phyloP scores from a whole-genome alignment of 2,113 vertebrate species.

The Triplophysa siluroides region DNA sequence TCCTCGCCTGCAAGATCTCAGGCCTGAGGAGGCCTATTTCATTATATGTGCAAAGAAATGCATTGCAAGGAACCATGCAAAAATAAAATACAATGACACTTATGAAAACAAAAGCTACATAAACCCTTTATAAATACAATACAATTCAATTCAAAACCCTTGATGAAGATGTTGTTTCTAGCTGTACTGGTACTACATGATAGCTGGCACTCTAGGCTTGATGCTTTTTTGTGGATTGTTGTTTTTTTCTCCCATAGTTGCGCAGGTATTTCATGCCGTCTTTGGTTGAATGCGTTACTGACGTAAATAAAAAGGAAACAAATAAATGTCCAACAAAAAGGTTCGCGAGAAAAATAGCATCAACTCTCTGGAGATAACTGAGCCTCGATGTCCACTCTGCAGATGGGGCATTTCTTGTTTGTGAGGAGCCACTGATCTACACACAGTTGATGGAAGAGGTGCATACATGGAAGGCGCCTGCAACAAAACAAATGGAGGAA shows the following conservation, averaged over 20 bases:
- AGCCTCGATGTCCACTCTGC: constrained; percentile 99
- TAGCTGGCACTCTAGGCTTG: constrained; percentile 90
- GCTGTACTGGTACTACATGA: constrained; percentile 90
- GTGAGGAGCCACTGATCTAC: constrained; percentile 99
- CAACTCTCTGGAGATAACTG: constrained; percentile 99
- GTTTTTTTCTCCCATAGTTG: constrained; percentile 70
- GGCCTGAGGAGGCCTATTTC: constrained; percentile 84
- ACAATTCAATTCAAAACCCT: constrained; percentile 86
- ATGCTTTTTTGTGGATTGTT: constrained; percentile 69
- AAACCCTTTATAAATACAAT: constrained; percentile 98
- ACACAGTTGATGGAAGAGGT: constrained; percentile 99
- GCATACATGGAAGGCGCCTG: constrained; percentile 99
- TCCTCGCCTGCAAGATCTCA: constrained; percentile 92
- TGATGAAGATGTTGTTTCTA: constrained; percentile 86
- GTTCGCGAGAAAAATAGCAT: constrained; percentile 83
- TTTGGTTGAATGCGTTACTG: constrained; percentile 99
- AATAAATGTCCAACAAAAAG: constrained; percentile 58
- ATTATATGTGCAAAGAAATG: constrained; percentile 99
- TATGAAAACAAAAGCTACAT: constrained; percentile 88
- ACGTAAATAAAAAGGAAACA: constrained; percentile 75
- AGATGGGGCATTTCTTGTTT: constrained; percentile 99
- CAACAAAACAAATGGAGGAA: constrained; percentile 12
- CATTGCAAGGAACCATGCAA: constrained; percentile 99
- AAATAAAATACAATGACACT: constrained; percentile 93
- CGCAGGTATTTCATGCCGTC: constrained; percentile 97